Evolutionary conservation across 1,140 invertebrate species (phyloP).

Genomic region (Paraescarpia echinospica): DNA sequence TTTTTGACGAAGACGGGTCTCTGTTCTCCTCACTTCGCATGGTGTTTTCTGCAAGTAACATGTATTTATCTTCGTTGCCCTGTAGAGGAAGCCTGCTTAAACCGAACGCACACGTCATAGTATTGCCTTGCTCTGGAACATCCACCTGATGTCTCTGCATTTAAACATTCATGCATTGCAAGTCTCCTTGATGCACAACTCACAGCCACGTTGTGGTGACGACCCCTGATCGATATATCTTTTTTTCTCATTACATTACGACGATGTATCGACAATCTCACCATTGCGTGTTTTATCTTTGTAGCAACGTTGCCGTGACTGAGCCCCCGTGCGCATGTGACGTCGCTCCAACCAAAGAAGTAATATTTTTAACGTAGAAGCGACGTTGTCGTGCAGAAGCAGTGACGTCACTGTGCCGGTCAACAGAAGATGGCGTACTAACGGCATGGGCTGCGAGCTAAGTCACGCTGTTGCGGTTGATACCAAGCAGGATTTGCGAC

Average conservation of each 20-base stretch:
- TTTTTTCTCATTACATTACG: background rate
- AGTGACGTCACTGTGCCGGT: background rate
- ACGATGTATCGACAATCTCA: background rate
- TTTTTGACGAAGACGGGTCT: too few relatives aligned
- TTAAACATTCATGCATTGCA: background rate
- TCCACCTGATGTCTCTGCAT: background rate
- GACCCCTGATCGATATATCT: background rate
- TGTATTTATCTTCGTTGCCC: too few relatives aligned
- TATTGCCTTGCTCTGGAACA: background rate
- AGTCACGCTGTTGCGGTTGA: conserved; percentile 2
- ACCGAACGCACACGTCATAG: too few relatives aligned
- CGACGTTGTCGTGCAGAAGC: background rate
- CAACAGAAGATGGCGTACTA: background rate
- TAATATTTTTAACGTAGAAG: background rate
- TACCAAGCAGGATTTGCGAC: background rate
- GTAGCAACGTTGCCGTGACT: background rate
- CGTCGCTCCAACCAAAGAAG: background rate
- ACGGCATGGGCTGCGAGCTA: conserved; percentile 12
- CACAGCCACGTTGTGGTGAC: background rate
- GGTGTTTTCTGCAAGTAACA: too few relatives aligned
- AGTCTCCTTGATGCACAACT: background rate
- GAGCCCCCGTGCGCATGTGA: background rate
- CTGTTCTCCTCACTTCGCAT: too few relatives aligned
- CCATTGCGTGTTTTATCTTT: background rate
- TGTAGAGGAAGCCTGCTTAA: too few relatives aligned